Evolutionary conservation across 64 coral and sea anemone species (phyloP).

Genomic region (Catalaphyllia jardinei): DNA sequence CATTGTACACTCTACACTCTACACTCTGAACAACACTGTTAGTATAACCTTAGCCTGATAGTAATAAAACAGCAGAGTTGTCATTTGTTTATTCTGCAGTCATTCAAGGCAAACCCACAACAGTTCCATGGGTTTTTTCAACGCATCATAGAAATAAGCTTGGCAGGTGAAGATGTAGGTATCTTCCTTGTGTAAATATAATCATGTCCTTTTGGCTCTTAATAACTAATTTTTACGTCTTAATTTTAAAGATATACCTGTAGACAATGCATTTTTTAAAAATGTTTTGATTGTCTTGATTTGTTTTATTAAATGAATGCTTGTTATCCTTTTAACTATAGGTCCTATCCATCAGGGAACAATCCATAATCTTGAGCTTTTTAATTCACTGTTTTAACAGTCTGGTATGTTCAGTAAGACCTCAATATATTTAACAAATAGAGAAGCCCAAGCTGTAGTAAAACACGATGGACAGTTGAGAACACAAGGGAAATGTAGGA

Average conservation of each 20-base stretch:
- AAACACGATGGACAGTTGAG: too few relatives aligned
- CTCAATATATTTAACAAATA: too few relatives aligned
- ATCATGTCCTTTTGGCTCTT: not conserved
- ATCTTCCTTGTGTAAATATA: not conserved
- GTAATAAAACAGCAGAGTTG: too few relatives aligned
- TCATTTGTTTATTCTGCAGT: conserved; percentile 40
- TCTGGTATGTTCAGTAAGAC: conserved; percentile 66
- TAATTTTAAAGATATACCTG: not conserved
- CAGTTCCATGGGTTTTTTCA: conserved; percentile 90
- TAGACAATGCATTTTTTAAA: not conserved
- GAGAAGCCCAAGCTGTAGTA: too few relatives aligned
- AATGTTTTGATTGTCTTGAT: not conserved
- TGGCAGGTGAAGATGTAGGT: conserved; percentile 63
- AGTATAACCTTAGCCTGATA: too few relatives aligned
- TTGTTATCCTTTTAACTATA: not conserved
- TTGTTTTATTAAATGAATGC: conserved; percentile 3
- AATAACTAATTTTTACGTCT: not conserved
- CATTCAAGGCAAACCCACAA: conserved; percentile 85
- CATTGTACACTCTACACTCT: too few relatives aligned
- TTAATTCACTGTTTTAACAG: conserved; percentile 98
- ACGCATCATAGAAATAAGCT: conserved; percentile 77
- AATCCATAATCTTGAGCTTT: conserved; percentile 77
- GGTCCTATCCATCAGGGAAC: conserved; percentile 80
- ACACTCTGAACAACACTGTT: too few relatives aligned
- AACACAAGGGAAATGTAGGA: too few relatives aligned